A percentile compares a stretch with the other conserved stretches of the same genome.
Conservation (phyloP, 2,888 invertebrate species). For the Drosophila barbarae region DNA sequence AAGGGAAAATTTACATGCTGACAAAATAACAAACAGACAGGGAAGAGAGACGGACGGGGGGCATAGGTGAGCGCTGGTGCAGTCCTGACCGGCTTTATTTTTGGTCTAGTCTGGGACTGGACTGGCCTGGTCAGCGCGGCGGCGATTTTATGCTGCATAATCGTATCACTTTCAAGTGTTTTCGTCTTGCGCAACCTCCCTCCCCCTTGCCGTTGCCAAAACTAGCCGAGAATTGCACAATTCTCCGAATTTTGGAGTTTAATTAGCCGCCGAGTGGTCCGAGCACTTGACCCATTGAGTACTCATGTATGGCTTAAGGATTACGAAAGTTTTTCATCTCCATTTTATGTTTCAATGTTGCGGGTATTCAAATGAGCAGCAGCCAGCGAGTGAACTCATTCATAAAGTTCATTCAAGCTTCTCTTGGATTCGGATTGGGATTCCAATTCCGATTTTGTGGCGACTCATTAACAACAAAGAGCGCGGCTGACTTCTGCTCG, state of each 20-base stretch:
- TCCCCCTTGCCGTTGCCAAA: slow-evolving; percentile 43
- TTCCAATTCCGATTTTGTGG: slow-evolving; percentile 36
- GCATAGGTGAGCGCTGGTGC: slow-evolving; percentile 12
- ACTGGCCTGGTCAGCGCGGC: slow-evolving; percentile 12
- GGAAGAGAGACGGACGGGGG: slow-evolving; percentile 4
- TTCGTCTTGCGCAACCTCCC: slow-evolving; percentile 35
- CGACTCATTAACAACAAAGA: slow-evolving; percentile 58
- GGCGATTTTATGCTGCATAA: slow-evolving; percentile 67
- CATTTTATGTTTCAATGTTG: not conserved
- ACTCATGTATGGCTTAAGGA: slow-evolving; percentile 23
- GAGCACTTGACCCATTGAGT: slow-evolving; percentile 38
- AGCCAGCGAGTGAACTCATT: slow-evolving; percentile 42
- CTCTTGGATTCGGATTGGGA: slow-evolving; percentile 11
- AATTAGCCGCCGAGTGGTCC: slow-evolving; percentile 45
- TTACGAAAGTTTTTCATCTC: slow-evolving; percentile 41
- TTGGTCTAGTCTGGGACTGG: slow-evolving; percentile 29
- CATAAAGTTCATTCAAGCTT: slow-evolving; percentile 54
- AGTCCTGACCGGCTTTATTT: slow-evolving; percentile 37
- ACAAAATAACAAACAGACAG: slow-evolving; percentile 43
- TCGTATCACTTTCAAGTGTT: slow-evolving; percentile 74
- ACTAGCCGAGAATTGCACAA: slow-evolving; percentile 66
- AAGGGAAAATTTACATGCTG: slow-evolving; percentile 61
- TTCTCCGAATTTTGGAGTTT: slow-evolving; percentile 30
- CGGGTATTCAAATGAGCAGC: slow-evolving; percentile 20
- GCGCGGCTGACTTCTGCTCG: slow-evolving; percentile 3